Evolutionary conservation across 2,797 vertebrate species (phyloP).

Genomic region (Adelosebastes latens): DNA sequence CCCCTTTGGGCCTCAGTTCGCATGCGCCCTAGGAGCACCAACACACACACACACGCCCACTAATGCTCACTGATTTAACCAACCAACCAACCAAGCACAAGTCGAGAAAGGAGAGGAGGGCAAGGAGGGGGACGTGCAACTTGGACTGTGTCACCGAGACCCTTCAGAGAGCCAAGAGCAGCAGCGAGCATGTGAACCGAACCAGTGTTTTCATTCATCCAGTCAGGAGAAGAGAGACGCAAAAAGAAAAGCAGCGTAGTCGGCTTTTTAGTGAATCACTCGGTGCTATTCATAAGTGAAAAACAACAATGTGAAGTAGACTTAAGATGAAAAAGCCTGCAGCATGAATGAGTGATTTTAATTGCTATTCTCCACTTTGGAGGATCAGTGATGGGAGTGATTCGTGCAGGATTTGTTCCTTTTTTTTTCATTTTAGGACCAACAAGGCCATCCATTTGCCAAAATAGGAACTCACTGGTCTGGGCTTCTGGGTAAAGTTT

Average conservation of each 20-base stretch:
- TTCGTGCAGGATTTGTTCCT: slow-evolving; percentile 11
- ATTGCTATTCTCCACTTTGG: slow-evolving; percentile 14
- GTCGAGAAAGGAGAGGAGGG: slow-evolving; percentile 50
- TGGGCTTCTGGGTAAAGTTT: slow-evolving; percentile 7
- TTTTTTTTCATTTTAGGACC: slow-evolving; percentile 6
- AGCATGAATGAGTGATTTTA: slow-evolving; percentile 15
- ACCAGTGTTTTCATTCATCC: slow-evolving; percentile 65
- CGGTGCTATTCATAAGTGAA: slow-evolving; percentile 20
- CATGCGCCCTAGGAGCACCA: slow-evolving; percentile 74
- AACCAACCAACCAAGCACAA: slow-evolving; percentile 56
- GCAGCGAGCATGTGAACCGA: slow-evolving; percentile 42
- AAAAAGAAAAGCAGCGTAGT: neutral
- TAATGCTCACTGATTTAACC: slow-evolving; percentile 55
- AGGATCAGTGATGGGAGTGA: neutral
- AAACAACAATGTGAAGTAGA: slow-evolving; percentile 17
- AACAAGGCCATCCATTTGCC: neutral
- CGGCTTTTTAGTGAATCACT: slow-evolving; percentile 15
- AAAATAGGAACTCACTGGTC: slow-evolving; percentile 34
- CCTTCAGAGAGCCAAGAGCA: slow-evolving; percentile 40
- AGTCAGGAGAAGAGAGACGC: neutral
- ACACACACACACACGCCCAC: slow-evolving; percentile 69
- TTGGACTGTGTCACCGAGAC: slow-evolving; percentile 51
- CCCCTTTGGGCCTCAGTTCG: slow-evolving; percentile 81
- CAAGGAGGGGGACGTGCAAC: slow-evolving; percentile 36
- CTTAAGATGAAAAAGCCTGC: slow-evolving; percentile 6